Percentiles rank a stretch among this genome's conserved stretches.
Conservation (phyloP, 2,888 invertebrate genomes). For the Lathronympha strigana region DNA sequence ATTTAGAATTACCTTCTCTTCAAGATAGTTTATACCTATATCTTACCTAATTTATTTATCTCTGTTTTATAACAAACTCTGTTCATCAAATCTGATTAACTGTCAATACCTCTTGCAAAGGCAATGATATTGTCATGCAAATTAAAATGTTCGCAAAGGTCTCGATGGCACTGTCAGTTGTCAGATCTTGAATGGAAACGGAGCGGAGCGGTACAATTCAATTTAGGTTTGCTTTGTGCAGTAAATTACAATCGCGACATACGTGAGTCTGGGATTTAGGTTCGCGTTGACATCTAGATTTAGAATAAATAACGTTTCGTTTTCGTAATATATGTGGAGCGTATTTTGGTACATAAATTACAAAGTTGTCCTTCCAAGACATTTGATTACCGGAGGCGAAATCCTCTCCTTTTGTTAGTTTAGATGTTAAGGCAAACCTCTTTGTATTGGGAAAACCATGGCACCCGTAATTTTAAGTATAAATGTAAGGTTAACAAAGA, state of each 20-base stretch:
- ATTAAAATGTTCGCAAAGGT: conserved; percentile 25
- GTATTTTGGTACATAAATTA: neutral
- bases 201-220: conserved; percentile 20
- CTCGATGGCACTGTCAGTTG: conserved; percentile 20
- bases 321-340: neutral
- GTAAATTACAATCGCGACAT: conserved; percentile 29
- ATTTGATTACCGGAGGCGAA: neutral
- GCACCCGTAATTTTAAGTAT: too few relatives aligned
- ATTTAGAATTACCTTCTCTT: too few relatives aligned
- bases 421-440: too few relatives aligned
- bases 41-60: too few relatives aligned
- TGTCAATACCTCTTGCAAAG: neutral
- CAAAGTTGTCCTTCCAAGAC: neutral
- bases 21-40: too few relatives aligned
- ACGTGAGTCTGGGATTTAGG: conserved; percentile 21
- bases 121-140: conserved; percentile 15
- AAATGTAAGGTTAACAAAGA: too few relatives aligned
- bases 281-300: conserved; percentile 20
- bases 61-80: neutral
- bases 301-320: conserved; percentile 14
- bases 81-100: neutral
- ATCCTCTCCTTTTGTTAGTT: too few relatives aligned
- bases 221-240: conserved; percentile 38
- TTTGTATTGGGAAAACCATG: too few relatives aligned
- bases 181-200: conserved; percentile 22